Percentiles rank a stretch among this genome's conserved stretches.
Evolutionary conservation across 1,140 invertebrate genomes (phyloP).

Genomic region (Fopius arisanus): DNA sequence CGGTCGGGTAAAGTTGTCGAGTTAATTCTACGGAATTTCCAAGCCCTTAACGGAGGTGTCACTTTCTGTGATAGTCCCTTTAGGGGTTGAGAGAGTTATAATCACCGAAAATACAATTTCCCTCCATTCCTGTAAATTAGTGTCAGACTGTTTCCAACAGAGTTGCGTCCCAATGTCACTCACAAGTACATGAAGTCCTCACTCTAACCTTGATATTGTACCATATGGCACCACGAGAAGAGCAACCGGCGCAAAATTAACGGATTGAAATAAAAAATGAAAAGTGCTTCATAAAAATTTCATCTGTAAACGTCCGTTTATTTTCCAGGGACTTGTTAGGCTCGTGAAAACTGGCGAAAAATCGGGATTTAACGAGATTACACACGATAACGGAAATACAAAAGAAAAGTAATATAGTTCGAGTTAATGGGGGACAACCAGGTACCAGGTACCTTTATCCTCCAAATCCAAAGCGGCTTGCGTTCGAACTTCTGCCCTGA

Average conservation of each 20-base stretch:
- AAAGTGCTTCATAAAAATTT: too few species aligned
- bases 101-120: constrained; percentile 22
- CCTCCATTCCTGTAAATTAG: constrained; percentile 8
- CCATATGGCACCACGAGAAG: not conserved
- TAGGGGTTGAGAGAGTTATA: not conserved
- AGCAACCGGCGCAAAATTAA: not conserved
- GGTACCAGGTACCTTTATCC: constrained; percentile 11
- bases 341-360: too few species aligned
- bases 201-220: not conserved
- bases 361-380: too few species aligned
- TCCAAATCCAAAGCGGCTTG: not conserved
- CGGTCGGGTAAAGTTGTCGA: not conserved
- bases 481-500: not conserved
- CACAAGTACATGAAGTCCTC: not conserved
- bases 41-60: not conserved
- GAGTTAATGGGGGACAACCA: constrained; percentile 10
- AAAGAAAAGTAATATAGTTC: not conserved
- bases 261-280: too few species aligned
- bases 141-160: constrained; percentile 8
- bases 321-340: too few species aligned
- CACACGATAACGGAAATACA: not conserved
- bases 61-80: not conserved
- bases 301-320: too few species aligned
- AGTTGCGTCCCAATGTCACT: not conserved
- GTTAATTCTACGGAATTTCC: not conserved